A percentile compares a stretch with the other conserved stretches of the same genome.
Evolutionary conservation across 2,888 invertebrate genomes (phyloP).

Genomic region (Netelia inedita): DNA sequence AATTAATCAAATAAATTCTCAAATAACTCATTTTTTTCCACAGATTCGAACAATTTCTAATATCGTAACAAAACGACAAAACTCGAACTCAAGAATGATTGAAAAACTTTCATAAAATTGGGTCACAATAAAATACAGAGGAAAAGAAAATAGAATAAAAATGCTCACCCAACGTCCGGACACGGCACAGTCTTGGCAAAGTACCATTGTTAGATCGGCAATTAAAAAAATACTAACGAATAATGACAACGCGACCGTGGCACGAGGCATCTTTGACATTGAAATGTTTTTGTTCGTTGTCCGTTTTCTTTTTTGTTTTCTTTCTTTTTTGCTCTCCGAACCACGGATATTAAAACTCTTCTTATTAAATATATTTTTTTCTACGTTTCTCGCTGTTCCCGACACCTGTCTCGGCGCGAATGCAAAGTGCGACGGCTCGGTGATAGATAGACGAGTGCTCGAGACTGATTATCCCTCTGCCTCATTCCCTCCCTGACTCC

Average conservation of each 20-base stretch:
- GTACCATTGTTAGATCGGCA: slow-evolving; percentile 15
- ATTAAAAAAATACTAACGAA: slow-evolving; percentile 26
- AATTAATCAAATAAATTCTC: neutral
- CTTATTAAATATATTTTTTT: slow-evolving; percentile 32
- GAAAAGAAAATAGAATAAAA: slow-evolving; percentile 4
- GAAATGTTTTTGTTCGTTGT: slow-evolving; percentile 48
- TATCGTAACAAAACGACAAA: no score
- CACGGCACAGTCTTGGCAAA: slow-evolving; percentile 67
- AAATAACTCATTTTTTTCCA: neutral
- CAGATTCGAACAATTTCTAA: neutral
- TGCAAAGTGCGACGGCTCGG: slow-evolving; percentile 57
- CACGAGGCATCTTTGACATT: slow-evolving; percentile 60
- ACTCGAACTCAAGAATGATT: neutral
- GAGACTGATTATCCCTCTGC: slow-evolving; percentile 54
- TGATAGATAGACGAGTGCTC: slow-evolving; percentile 57
- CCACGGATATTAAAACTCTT: slow-evolving; percentile 33
- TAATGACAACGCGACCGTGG: slow-evolving; percentile 25
- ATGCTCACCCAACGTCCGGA: slow-evolving; percentile 70
- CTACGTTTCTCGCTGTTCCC: slow-evolving; percentile 39
- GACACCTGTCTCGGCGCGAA: slow-evolving; percentile 55
- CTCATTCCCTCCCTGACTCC: slow-evolving; percentile 25
- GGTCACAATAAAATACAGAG: neutral
- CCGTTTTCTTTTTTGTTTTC: slow-evolving; percentile 5
- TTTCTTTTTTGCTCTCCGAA: neutral
- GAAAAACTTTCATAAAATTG: neutral